Evolutionary conservation across 2,888 invertebrate species (phyloP), one percentile per base, ranked within the genome.

Genomic region (Coelopa pilipes): DNA sequence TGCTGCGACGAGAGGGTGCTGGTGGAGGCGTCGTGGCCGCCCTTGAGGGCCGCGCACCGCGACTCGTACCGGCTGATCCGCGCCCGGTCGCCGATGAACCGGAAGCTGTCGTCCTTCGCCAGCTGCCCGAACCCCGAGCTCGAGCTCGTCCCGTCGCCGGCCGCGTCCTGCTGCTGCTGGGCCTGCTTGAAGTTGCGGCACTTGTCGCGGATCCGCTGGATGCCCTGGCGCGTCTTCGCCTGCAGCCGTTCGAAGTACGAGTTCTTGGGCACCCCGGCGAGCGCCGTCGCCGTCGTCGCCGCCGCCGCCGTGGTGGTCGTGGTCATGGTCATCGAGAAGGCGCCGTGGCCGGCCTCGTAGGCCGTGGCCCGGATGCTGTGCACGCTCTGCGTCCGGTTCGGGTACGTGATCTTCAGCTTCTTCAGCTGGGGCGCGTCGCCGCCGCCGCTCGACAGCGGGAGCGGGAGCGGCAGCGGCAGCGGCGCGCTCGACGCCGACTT

Each of bases 231-330:
- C 0, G 88, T 87, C 79, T 87, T 87, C 17, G 85, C 81, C 76
- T 87, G 87, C 72, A 87, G 74, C 12, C 85, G 85, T 73, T 87
- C 86, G 47, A 87, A 87, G 72, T 87, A 87, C 55, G 84, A 82
- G 55, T 47, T 55, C 13, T 70, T 55, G 9, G 34, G 21, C 13
- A 13, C 13, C 17, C 47, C 57, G 24, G 47, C 57, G n/a, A 46
- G 12, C n/a, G 15, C 9, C 1, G n/a, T 45, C 17, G 17, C 45
- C 2, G 34, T 55, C 17, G 21, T 59, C 12, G 72, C 57, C 12
- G 69, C 62, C 7, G 34, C 7, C 34, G 34, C 34, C 7, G 34
- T 34, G 4, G 34, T 46, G 9, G 59, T 67, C 76, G 73, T 3
- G 78, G 78, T 9, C 78, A 45, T 80, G 72, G 53, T 79, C 55